Evolutionary conservation across 2,888 invertebrate genomes (phyloP).

Genomic region (Galeopsomyia nigrocyanea): DNA sequence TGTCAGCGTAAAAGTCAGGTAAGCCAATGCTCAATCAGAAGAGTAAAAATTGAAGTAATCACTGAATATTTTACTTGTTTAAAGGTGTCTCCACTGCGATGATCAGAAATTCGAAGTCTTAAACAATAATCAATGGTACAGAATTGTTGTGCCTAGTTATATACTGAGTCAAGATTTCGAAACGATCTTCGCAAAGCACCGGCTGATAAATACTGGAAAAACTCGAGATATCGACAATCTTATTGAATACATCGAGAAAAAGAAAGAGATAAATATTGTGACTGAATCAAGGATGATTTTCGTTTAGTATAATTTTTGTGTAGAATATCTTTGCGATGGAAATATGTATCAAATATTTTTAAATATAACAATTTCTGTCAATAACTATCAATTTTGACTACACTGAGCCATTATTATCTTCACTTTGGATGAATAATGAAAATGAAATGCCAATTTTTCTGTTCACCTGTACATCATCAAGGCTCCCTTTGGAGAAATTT

Average conservation of each 20-base stretch:
- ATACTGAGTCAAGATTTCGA: conserved; percentile 77
- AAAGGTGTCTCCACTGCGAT: conserved; percentile 20
- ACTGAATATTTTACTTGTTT: neutral
- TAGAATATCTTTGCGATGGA: no score
- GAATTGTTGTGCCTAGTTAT: conserved; percentile 72
- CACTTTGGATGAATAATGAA: no score
- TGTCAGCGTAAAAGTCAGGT: conserved; percentile 57
- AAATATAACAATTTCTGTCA: no score
- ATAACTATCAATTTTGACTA: no score
- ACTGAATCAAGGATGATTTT: conserved; percentile 38
- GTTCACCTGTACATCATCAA: no score
- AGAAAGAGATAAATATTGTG: conserved; percentile 14
- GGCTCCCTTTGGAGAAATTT: no score
- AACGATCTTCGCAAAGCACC: conserved; percentile 70
- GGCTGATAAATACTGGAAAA: conserved; percentile 69
- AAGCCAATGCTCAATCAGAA: conserved; percentile 68
- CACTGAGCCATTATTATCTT: no score
- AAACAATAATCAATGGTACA: conserved; percentile 73
- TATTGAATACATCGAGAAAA: conserved; percentile 28
- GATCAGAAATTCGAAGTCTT: conserved; percentile 71
- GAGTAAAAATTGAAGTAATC: no score
- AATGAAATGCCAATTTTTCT: no score
- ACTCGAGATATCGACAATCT: conserved; percentile 14
- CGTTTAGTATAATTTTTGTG: neutral
- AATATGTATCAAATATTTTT: no score